Evolutionary conservation across 2,113 vertebrate genomes (phyloP).

Genomic region (Illadopsis cleaveri): DNA sequence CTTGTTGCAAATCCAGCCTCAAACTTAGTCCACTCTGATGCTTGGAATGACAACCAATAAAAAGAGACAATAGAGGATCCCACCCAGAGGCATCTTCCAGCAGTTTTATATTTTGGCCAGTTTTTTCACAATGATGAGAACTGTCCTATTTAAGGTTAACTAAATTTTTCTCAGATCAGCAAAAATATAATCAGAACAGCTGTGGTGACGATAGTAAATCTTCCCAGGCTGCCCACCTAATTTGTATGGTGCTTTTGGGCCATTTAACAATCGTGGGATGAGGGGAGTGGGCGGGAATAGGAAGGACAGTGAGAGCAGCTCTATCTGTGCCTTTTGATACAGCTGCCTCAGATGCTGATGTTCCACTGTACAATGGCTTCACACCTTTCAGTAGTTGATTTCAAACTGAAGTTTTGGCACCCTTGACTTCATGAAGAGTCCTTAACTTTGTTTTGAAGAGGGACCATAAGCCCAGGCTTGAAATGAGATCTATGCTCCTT

Average conservation of each 20-base stretch:
- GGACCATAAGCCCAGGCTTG: background rate
- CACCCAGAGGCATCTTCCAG: background rate
- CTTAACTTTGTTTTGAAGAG: background rate
- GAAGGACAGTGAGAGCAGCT: background rate
- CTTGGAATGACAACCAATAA: background rate
- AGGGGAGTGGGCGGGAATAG: background rate
- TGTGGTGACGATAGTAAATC: background rate
- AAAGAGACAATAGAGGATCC: background rate
- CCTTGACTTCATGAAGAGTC: background rate
- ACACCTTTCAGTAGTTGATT: background rate
- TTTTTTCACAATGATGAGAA: background rate
- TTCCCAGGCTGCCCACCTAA: background rate
- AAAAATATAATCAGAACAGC: background rate
- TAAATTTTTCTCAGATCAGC: background rate
- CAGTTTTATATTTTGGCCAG: background rate
- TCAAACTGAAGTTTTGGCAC: background rate
- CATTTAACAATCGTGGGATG: background rate
- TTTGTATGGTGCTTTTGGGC: accelerated
- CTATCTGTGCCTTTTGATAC: accelerated
- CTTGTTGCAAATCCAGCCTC: background rate
- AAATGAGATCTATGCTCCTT: background rate
- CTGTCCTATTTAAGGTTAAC: background rate
- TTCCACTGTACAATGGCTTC: accelerated
- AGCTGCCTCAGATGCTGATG: background rate
- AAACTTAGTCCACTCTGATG: background rate